phyloP scores from a whole-genome alignment of 2,113 vertebrate genomes.

The Progne subis region DNA sequence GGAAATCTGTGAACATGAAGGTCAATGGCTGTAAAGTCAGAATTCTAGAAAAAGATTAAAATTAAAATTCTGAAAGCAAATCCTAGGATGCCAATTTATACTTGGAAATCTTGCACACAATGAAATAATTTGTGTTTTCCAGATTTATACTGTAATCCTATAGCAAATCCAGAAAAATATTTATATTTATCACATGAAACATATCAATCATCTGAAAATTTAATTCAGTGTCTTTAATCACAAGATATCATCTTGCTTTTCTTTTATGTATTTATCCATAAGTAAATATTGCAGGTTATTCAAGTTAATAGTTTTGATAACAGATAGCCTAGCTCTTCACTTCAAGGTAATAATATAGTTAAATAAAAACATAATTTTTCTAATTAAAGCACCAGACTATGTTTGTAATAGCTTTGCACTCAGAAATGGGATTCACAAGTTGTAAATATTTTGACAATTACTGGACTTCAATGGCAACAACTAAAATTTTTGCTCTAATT shows the following conservation, averaged over 20 bases:
- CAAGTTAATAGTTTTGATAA: neutral
- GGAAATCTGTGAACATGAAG: neutral
- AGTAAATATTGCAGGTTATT: neutral
- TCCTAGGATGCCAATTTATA: neutral
- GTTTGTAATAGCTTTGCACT: neutral
- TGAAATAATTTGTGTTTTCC: neutral
- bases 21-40: neutral
- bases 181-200: neutral
- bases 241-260: neutral
- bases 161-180: neutral
- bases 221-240: neutral
- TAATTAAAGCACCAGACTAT: neutral
- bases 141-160: neutral
- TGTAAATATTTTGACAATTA: neutral
- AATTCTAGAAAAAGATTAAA: neutral
- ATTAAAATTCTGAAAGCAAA: neutral
- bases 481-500: neutral
- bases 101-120: neutral
- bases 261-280: neutral
- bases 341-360: neutral
- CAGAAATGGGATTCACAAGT: neutral
- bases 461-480: neutral
- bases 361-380: neutral
- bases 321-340: neutral
- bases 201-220: neutral